A percentile compares a stretch with the other conserved stretches of the same genome.
Conservation (phyloP, 2,888 invertebrate genomes). For the Euplagia quadripunctaria region DNA sequence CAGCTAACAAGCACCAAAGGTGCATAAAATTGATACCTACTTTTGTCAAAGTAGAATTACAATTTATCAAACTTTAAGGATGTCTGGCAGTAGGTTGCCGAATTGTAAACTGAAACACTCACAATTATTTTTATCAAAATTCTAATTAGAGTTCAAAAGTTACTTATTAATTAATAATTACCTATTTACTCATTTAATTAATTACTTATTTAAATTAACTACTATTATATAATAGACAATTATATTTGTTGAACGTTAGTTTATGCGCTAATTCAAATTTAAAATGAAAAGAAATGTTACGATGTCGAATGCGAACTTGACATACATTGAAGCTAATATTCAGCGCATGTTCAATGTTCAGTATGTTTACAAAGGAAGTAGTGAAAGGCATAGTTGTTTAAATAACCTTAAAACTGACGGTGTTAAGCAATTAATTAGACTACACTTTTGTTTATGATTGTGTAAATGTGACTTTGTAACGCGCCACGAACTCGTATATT, state of each 20-base stretch:
- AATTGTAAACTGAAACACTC: no score
- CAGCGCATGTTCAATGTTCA: slow-evolving; percentile 22
- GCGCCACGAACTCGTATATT: background rate
- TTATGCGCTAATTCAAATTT: background rate
- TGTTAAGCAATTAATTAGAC: slow-evolving; percentile 27
- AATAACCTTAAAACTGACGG: slow-evolving; percentile 39
- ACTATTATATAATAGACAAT: background rate
- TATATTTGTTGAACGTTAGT: background rate
- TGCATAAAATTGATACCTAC: no score
- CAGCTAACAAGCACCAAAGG: no score
- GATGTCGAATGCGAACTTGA: slow-evolving; percentile 58
- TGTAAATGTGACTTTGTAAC: background rate
- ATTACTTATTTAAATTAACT: no score
- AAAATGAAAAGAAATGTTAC: background rate
- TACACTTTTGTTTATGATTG: slow-evolving; percentile 22
- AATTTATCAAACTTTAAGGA: no score
- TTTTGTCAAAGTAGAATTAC: no score
- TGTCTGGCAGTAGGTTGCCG: no score
- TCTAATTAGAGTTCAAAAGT: no score
- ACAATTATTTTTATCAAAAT: no score
- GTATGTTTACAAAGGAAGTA: slow-evolving; percentile 32
- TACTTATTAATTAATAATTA: no score
- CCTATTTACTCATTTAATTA: no score
- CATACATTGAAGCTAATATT: slow-evolving; percentile 49
- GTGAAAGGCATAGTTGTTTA: slow-evolving; percentile 32